Base-by-base conservation (phyloP, 1,140 invertebrate genomes). In the Hycleus phaleratus region DNA sequence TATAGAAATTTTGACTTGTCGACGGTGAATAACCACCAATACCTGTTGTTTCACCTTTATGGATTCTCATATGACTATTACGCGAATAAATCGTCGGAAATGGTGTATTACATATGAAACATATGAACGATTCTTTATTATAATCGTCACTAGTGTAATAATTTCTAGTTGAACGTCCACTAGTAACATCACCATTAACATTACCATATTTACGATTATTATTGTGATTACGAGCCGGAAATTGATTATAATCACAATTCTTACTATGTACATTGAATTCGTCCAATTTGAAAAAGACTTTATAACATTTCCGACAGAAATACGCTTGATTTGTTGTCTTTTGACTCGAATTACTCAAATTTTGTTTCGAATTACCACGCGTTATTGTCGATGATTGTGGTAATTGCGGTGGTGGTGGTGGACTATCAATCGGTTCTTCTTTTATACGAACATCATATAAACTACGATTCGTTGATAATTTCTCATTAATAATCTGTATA, bases 31-130 rank as follows among this genome's bases (percentile, higher is more conserved):
- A 11, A 42, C 11, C 10, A 42, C 9, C 40, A 11, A 9, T 42
- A 18, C 18, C 18, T 18, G 18, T 18, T 8, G 40, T 42, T 10
- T 64, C 63, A 5, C 60, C 64, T 57, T 71, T 73, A 48, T 73
- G 71, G 7, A 73, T 71, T 8, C 71, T 47, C 71, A 73, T 74
- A 56, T 73, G 72, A 53, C 69, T 72, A 42, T 74, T 74, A 25
- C 72, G 57, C 0, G 72, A 74, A 45, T 71, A 67, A 8, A 70
- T 66, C 2, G 71, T 70, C 2, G 69, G 69, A 50, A 74, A 74
- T 2, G 69, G 66, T 0, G 68, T 68, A 26, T 64, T 66, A 53
- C 72, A 73, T n/a, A 71, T 63, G 42, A 62, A 64, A 49, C 72
- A 74, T 9, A 71, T 65, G 38, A 68, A 70, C 1, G 40, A 11